Evolutionary conservation across 2,113 vertebrate species (phyloP).

Genomic region (Thalassarche chlororhynchos): DNA sequence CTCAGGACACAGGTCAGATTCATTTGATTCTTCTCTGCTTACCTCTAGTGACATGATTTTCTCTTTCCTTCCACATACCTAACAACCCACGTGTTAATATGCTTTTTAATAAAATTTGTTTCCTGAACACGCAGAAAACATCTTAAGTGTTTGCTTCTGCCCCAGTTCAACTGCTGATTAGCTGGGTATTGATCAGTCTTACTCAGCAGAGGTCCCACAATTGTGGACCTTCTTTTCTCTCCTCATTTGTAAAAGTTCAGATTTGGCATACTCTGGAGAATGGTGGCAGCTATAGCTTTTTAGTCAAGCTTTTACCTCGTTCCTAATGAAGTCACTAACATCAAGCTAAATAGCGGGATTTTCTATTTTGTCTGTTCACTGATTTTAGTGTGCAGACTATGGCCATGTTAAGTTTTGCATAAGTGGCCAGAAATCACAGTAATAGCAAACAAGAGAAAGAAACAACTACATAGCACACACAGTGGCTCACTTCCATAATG

Average conservation of each 20-base stretch:
- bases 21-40: not conserved
- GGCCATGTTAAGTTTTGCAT: accelerated
- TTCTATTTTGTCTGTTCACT: not conserved
- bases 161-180: not conserved
- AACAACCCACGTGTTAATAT: not conserved
- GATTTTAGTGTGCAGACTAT: not conserved
- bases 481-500: not conserved
- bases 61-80: not conserved
- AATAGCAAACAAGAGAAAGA: not conserved
- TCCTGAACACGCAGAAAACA: not conserved
- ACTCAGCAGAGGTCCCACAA: not conserved
- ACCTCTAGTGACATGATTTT: not conserved
- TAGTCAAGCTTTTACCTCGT: not conserved
- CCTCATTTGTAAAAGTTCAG: not conserved
- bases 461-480: not conserved
- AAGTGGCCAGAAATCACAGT: not conserved
- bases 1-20: not conserved
- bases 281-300: not conserved
- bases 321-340: not conserved
- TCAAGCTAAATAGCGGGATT: not conserved
- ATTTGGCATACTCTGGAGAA: not conserved
- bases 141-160: not conserved
- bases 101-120: not conserved
- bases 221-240: not conserved
- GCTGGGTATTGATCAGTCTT: not conserved